Percentiles rank a stretch among this genome's conserved stretches.
Evolutionary conservation across 2,113 vertebrate species (phyloP).

Genomic region (Aphyosemion australe): DNA sequence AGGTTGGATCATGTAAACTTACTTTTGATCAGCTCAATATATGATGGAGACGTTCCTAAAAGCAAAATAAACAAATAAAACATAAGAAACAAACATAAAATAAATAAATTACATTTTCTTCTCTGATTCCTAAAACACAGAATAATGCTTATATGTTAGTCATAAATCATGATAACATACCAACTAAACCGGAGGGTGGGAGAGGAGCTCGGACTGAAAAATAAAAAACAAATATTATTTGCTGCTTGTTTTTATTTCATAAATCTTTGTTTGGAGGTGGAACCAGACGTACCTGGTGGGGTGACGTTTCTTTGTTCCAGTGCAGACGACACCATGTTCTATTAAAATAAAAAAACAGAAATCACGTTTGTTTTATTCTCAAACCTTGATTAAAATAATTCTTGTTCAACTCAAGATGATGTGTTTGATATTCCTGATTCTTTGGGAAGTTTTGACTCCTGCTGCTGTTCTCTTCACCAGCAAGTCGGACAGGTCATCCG

Average conservation of each 20-base stretch:
- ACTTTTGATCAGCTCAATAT: conserved; percentile 48
- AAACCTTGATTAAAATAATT: too few species aligned
- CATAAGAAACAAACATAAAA: not conserved
- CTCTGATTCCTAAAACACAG: rapidly evolving
- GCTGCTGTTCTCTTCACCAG: too few species aligned
- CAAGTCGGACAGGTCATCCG: too few species aligned
- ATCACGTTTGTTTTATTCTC: too few species aligned
- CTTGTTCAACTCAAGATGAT: too few species aligned
- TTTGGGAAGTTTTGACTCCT: too few species aligned
- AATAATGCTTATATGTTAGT: too few species aligned
- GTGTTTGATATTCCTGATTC: too few species aligned
- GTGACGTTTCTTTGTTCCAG: too few species aligned
- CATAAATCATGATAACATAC: conserved; percentile 8
- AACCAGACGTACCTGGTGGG: conserved; percentile 4
- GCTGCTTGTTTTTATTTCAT: not conserved
- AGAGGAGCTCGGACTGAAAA: conserved; percentile 9
- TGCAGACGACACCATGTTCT: too few species aligned
- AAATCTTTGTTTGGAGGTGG: not conserved
- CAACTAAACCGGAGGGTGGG: too few species aligned
- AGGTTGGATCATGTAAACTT: conserved; percentile 9
- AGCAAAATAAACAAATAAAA: not conserved
- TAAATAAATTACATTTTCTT: not conserved
- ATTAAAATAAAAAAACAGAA: too few species aligned
- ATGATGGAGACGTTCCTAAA: conserved; percentile 41
- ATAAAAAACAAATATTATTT: not conserved